Conservation (phyloP, 2,888 invertebrate genomes). For the Artemia sp. region DNA sequence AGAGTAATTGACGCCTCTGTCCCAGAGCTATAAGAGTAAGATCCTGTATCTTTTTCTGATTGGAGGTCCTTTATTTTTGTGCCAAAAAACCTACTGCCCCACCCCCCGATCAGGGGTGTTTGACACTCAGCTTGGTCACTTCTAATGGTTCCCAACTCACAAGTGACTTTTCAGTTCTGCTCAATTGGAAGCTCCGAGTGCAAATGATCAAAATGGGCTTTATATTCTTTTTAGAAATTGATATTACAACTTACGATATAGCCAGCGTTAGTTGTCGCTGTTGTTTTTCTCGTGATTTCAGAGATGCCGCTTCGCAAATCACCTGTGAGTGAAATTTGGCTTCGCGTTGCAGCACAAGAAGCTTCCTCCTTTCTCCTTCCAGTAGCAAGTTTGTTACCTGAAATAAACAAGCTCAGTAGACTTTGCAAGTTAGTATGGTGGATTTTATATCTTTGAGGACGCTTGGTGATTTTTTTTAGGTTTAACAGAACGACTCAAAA, state of each 20-base stretch:
- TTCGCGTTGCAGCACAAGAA: slow-evolving; percentile 47
- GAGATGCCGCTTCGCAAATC: slow-evolving; percentile 38
- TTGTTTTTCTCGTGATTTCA: slow-evolving; percentile 47
- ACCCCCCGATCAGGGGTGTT: no score
- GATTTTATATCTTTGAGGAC: no score
- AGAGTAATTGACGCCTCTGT: no score
- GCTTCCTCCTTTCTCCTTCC: slow-evolving; percentile 48
- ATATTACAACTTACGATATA: slow-evolving; percentile 41
- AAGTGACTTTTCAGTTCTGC: not conserved
- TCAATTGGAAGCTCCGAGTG: no score
- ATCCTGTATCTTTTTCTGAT: no score
- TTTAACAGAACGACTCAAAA: no score
- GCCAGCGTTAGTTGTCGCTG: slow-evolving; percentile 45
- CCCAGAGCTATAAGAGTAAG: no score
- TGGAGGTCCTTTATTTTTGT: no score
- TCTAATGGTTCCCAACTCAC: not conserved
- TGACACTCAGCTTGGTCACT: no score
- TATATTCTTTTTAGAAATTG: not conserved
- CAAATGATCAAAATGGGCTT: not conserved
- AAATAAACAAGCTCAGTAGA: slow-evolving; percentile 25
- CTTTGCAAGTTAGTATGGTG: no score
- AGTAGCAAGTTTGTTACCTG: slow-evolving; percentile 50
- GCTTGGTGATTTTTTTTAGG: no score
- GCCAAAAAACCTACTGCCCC: no score
- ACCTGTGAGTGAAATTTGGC: slow-evolving; percentile 29